These are phyloP conservation scores for Anguilla marmorata DNA, from an alignment of 2,797 vertebrate species.

Conservation along the genomic window DNA sequence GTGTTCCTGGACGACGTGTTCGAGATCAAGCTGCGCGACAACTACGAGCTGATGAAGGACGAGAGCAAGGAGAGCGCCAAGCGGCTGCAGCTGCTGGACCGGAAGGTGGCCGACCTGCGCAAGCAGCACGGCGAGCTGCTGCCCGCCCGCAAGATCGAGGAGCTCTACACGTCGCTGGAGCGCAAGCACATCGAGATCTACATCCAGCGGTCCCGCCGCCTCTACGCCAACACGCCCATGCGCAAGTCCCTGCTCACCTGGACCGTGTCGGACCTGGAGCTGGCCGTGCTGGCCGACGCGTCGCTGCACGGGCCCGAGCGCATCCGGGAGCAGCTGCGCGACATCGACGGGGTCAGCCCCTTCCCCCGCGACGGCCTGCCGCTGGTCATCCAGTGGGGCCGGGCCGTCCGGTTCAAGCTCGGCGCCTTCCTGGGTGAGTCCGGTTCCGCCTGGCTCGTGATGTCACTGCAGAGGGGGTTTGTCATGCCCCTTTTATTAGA, in stretches of 20 bases:
- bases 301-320: constrained; percentile 83
- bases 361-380: constrained; percentile 88
- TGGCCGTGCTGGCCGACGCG: constrained; percentile 83
- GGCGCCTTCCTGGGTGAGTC: constrained; percentile 85
- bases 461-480: background rate
- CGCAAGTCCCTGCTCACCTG: constrained; percentile 92
- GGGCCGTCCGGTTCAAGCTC: constrained; percentile 85
- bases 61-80: constrained; percentile 97
- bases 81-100: constrained; percentile 88
- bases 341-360: constrained; percentile 85
- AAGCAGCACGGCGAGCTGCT: constrained; percentile 95
- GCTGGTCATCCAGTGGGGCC: constrained; percentile 92
- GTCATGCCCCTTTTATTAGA: too few relatives aligned
- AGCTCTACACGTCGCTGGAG: constrained; percentile 93
- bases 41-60: constrained; percentile 98
- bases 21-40: constrained; percentile 95
- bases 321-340: constrained; percentile 84
- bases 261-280: constrained; percentile 84
- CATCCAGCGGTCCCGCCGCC: constrained; percentile 93
- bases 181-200: constrained; percentile 99
- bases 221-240: constrained; percentile 96
- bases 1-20: constrained; percentile 93
- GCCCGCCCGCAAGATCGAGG: constrained; percentile 95
- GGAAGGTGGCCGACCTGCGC: constrained; percentile 90
- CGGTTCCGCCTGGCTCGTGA: background rate